Evolutionary conservation across 1,140 invertebrate species (phyloP).

Genomic region (Nebria ingens): DNA sequence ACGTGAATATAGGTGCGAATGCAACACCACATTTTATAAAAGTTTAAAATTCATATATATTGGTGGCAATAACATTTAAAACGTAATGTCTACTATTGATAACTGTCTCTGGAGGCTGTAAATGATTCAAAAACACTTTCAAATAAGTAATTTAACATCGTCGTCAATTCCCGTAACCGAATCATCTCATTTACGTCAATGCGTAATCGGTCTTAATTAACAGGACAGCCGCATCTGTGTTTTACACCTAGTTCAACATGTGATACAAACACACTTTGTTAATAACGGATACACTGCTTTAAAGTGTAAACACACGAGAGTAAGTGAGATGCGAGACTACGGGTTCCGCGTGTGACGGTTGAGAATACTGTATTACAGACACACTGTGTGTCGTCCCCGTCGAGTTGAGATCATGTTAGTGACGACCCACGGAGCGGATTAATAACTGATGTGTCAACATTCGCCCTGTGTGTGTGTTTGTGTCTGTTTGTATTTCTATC

Average conservation of each 20-base stretch:
- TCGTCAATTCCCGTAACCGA: no score
- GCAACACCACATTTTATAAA: no score
- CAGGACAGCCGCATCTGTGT: background rate
- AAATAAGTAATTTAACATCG: no score
- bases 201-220: background rate
- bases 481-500: no score
- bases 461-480: background rate
- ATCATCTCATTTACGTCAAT: background rate
- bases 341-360: background rate
- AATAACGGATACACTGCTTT: background rate
- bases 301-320: no score
- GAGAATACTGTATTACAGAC: no score
- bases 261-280: background rate
- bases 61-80: no score
- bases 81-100: no score
- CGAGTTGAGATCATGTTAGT: constrained; percentile 3
- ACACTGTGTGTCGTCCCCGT: background rate
- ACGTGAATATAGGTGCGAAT: background rate
- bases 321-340: no score
- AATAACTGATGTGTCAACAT: constrained; percentile 8
- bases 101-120: no score
- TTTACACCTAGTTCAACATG: background rate
- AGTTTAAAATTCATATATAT: no score
- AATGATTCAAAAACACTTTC: no score
- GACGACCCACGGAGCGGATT: constrained; percentile 4